A percentile compares a stretch with the other conserved stretches of the same genome.
phyloP scores from a whole-genome alignment of 2,797 vertebrate species.

The Chrysocyon brachyurus region DNA sequence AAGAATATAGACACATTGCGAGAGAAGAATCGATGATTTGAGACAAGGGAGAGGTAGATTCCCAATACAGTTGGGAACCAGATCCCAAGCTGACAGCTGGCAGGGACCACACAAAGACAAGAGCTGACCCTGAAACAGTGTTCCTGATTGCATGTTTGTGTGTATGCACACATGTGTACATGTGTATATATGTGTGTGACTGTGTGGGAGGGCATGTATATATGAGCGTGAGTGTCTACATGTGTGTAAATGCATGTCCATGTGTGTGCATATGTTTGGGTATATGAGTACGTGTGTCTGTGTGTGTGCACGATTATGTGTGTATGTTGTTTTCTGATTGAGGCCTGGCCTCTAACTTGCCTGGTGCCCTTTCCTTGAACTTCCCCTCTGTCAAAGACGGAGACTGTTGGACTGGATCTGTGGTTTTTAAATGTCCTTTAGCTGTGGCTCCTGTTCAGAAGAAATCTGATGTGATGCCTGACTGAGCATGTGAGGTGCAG shows the following conservation, averaged over 20 bases:
- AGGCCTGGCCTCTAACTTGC: neutral
- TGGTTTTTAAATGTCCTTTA: neutral
- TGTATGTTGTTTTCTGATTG: neutral
- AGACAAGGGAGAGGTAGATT: neutral
- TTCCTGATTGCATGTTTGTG: neutral
- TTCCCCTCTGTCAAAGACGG: neutral
- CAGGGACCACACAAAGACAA: neutral
- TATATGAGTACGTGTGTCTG: fast-evolving
- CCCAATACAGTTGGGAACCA: neutral
- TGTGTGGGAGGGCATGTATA: neutral
- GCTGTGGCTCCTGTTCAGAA: neutral
- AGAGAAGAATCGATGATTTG: neutral
- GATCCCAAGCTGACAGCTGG: neutral
- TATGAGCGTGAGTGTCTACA: neutral
- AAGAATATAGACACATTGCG: neutral
- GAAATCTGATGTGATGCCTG: neutral
- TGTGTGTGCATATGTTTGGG: too few species aligned
- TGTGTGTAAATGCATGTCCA: too few species aligned
- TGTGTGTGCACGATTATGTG: too few species aligned
- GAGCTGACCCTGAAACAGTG: neutral
- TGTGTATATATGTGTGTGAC: neutral
- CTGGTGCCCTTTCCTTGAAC: neutral
- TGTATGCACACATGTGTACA: neutral
- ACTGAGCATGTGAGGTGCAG: neutral
- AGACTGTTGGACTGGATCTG: neutral